phyloP scores from a whole-genome alignment of 1,140 invertebrate species.

The Drosophila takahashii region DNA sequence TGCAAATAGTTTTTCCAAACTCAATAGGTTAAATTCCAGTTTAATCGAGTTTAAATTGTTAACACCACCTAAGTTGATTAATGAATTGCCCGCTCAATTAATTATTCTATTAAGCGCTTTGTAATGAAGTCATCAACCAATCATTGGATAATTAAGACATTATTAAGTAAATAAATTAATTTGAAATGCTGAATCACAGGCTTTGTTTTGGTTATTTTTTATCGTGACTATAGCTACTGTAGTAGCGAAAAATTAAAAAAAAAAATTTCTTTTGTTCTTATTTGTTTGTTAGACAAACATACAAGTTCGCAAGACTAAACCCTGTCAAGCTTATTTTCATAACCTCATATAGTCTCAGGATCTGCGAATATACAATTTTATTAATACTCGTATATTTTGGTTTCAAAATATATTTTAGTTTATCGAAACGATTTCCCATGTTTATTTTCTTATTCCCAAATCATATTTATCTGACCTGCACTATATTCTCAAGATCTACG shows the following conservation, averaged over 20 bases:
- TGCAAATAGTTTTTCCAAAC: slow-evolving; percentile 1
- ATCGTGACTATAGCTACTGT: no score
- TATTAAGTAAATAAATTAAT: slow-evolving; percentile 10
- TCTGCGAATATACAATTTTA: no score
- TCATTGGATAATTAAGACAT: slow-evolving; percentile 30
- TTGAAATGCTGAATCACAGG: slow-evolving; percentile 6
- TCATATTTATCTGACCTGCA: not conserved
- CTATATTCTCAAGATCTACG: slow-evolving; percentile 21
- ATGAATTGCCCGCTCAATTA: slow-evolving; percentile 10
- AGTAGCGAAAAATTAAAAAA: not conserved
- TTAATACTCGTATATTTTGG: no score
- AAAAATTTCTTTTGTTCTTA: no score
- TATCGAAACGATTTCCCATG: no score
- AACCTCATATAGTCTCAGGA: not conserved
- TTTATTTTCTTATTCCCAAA: not conserved
- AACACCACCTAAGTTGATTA: slow-evolving; percentile 14
- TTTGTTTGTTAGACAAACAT: no score
- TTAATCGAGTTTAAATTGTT: slow-evolving; percentile 12
- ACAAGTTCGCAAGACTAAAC: no score
- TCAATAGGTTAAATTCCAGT: slow-evolving; percentile 1
- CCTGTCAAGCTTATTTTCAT: not conserved
- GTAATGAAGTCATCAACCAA: slow-evolving; percentile 46
- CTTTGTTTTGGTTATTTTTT: not conserved
- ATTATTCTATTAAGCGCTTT: slow-evolving; percentile 35
- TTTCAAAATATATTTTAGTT: not conserved